Percentiles rank a stretch among this genome's conserved stretches.
Evolutionary conservation across 2,888 invertebrate genomes (phyloP).

Genomic region (Heliconius cydno): DNA sequence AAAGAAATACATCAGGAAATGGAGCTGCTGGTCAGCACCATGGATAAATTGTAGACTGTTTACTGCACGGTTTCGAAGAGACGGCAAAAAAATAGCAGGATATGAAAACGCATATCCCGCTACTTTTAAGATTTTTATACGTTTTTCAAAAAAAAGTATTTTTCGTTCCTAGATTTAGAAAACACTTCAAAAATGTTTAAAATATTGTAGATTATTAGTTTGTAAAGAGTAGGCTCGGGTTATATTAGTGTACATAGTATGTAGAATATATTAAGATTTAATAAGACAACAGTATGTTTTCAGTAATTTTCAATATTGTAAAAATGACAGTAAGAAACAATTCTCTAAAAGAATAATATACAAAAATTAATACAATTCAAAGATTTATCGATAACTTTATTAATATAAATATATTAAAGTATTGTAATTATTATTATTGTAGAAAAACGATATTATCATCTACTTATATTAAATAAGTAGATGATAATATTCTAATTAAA

Average conservation of each 20-base stretch:
- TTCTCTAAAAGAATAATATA: neutral
- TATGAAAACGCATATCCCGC: neutral
- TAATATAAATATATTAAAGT: conserved; percentile 14
- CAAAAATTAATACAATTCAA: neutral
- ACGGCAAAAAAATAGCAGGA: too few relatives aligned
- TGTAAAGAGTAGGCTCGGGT: neutral
- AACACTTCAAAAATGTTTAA: neutral
- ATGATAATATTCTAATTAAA: too few relatives aligned
- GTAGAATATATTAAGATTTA: neutral
- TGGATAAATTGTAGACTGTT: conserved; percentile 85
- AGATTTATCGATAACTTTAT: conserved; percentile 19
- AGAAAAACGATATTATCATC: too few relatives aligned
- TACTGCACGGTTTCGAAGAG: neutral
- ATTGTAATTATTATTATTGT: neutral
- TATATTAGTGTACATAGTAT: neutral
- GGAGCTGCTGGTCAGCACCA: conserved; percentile 89
- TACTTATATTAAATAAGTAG: too few relatives aligned
- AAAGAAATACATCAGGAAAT: conserved; percentile 91
- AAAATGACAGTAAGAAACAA: neutral
- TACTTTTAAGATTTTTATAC: neutral
- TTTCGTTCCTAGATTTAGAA: neutral
- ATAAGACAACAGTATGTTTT: neutral
- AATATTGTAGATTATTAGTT: conserved; percentile 67
- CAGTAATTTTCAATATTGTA: neutral
- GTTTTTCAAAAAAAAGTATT: neutral